Evolutionary conservation across 2,888 invertebrate genomes (phyloP), one percentile per base, ranked within the genome.

Genomic region (Nomada fucata): DNA sequence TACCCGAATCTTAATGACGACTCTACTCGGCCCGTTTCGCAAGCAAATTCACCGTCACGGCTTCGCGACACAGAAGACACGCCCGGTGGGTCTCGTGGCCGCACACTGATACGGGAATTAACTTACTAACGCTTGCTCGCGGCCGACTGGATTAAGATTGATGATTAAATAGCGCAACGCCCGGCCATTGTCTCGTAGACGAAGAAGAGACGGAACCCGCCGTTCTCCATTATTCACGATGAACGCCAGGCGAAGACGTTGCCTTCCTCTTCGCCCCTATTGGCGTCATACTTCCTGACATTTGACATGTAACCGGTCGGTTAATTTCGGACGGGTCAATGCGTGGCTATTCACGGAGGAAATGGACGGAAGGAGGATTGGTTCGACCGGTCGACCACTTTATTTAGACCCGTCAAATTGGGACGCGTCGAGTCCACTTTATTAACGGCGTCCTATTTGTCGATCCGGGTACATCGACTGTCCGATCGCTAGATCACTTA

Each of bases 261-360:
- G 47, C 29, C 20, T 29, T 42, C 20, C n/a, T 4, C 13, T 9
- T 3, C 50, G 18, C 53, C 44, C 15, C 15, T 36, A 47, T 15
- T 52, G 55, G 57, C 29, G 68, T 74, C 70, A 50, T n/a, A 23
- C 20, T 67, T 59, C 20, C 57, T 75, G 86, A 83, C 86, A 75
- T 83, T 77, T 75, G 69, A 80, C 65, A 69, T 69, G 44, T 59
- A 75, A 26, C 61, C 20, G 42, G 55, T 1, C 15, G 65, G 64
- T 79, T 85, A 79, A 76, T 83, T 86, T 86, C 57, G 53, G 55
- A 72, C 59, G 55, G 76, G 68, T 76, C 67, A 72, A 60, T 29
- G 76, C 59, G 63, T 59, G 50, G 67, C 44, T 72, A 74, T 76
- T 85, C 59, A 23, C 53, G 26, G 20, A 55, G 52, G 70, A 60